A percentile compares a stretch with the other conserved stretches of the same genome.
These are phyloP conservation scores for Polyergus mexicanus DNA, from an alignment of 1,140 invertebrate genomes.

Conservation along the genomic window DNA sequence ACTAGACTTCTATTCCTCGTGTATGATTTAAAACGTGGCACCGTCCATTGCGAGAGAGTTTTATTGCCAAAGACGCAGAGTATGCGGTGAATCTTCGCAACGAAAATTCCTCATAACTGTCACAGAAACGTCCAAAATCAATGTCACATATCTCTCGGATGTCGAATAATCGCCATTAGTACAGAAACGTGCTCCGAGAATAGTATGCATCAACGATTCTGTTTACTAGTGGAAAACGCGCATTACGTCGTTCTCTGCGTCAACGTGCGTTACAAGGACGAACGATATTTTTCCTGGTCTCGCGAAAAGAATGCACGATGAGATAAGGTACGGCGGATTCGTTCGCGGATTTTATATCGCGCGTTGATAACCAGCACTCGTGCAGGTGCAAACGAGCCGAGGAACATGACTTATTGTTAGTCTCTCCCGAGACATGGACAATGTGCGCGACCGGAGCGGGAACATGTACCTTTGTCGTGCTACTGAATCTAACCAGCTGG, in stretches of 20 bases:
- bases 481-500: not conserved
- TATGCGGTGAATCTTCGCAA: too few species aligned
- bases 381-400: not conserved
- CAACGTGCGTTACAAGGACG: not conserved
- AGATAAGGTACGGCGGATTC: not conserved
- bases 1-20: too few species aligned
- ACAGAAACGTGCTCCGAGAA: not conserved
- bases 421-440: not conserved
- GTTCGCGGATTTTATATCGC: not conserved
- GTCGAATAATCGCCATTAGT: too few species aligned
- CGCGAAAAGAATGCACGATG: not conserved
- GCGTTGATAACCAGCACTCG: conserved; percentile 1
- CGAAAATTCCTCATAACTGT: too few species aligned
- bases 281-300: not conserved
- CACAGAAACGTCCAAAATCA: too few species aligned
- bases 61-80: too few species aligned
- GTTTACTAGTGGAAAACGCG: conserved; percentile 9
- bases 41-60: too few species aligned
- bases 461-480: conserved; percentile 24
- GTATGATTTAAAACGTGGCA: too few species aligned
- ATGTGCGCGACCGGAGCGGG: not conserved
- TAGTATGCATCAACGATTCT: not conserved
- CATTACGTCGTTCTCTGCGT: not conserved
- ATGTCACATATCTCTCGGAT: too few species aligned
- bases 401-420: not conserved